Evolutionary conservation across 2,113 vertebrate genomes (phyloP).

Genomic region (Lasiurus borealis): DNA sequence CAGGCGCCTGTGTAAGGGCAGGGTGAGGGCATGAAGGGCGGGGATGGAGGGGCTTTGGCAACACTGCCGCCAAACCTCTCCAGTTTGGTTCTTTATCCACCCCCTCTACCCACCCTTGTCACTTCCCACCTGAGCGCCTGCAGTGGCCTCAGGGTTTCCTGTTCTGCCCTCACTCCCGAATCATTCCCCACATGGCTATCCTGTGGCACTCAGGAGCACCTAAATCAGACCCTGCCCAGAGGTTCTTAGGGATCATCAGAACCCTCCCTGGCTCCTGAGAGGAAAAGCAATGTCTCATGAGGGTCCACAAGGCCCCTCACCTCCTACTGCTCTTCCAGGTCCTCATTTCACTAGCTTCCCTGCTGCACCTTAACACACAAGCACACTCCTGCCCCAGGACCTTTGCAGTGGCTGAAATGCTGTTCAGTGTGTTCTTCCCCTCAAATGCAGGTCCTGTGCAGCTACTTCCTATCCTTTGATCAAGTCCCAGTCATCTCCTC

Average conservation of each 20-base stretch:
- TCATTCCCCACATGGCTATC: not conserved
- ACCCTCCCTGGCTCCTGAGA: not conserved
- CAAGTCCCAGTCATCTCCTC: not conserved
- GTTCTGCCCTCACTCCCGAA: too few relatives aligned
- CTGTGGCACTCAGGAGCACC: not conserved
- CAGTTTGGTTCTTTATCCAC: not conserved
- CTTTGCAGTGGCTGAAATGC: fast-evolving
- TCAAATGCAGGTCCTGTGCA: not conserved
- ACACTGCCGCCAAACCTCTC: not conserved
- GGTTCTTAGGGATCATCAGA: not conserved
- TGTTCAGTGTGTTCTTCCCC: not conserved
- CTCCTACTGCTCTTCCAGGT: not conserved
- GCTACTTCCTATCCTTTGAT: not conserved
- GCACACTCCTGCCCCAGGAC: not conserved
- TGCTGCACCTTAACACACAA: not conserved
- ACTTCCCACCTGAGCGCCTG: not conserved
- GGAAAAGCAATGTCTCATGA: not conserved
- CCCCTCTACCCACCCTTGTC: not conserved
- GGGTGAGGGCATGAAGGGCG: fast-evolving
- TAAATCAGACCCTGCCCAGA: not conserved
- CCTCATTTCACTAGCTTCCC: not conserved
- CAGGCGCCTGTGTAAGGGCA: conserved; percentile 88
- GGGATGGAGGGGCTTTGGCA: too few relatives aligned
- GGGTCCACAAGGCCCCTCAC: not conserved
- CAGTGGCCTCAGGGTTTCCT: fast-evolving